Evolutionary conservation across 2,888 invertebrate genomes (phyloP).

Genomic region (Cristatella mucedo): DNA sequence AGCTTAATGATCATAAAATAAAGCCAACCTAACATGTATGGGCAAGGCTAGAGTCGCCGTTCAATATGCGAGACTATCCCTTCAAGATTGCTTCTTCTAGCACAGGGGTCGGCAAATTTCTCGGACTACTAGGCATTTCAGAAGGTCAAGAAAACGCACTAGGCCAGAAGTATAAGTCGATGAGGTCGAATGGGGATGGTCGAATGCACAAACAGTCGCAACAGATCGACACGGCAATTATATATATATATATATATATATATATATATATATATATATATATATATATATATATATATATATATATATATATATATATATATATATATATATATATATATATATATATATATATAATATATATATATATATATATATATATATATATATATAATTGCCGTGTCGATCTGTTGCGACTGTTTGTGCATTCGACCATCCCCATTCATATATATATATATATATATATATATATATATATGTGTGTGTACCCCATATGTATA

Average conservation of each 20-base stretch:
- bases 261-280: slow-evolving; percentile 11
- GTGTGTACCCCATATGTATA: too few relatives aligned
- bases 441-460: background rate
- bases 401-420: background rate
- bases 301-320: slow-evolving; percentile 10
- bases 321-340: slow-evolving; percentile 11
- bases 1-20: too few relatives aligned
- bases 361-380: slow-evolving; percentile 11
- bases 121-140: too few relatives aligned
- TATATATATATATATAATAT: slow-evolving; percentile 12
- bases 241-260: slow-evolving; percentile 11
- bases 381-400: slow-evolving; percentile 9
- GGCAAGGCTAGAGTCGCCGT: too few relatives aligned
- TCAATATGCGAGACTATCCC: too few relatives aligned
- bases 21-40: too few relatives aligned
- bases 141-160: too few relatives aligned
- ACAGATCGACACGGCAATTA: background rate
- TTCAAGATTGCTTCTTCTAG: too few relatives aligned
- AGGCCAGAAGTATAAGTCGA: too few relatives aligned
- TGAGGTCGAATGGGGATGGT: background rate
- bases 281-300: slow-evolving; percentile 11
- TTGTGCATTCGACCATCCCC: background rate
- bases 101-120: too few relatives aligned
- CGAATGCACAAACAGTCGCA: background rate
- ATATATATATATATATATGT: too few relatives aligned